Base-by-base conservation (phyloP, 2,888 invertebrate species). In the Platycheirus rosarum region DNA sequence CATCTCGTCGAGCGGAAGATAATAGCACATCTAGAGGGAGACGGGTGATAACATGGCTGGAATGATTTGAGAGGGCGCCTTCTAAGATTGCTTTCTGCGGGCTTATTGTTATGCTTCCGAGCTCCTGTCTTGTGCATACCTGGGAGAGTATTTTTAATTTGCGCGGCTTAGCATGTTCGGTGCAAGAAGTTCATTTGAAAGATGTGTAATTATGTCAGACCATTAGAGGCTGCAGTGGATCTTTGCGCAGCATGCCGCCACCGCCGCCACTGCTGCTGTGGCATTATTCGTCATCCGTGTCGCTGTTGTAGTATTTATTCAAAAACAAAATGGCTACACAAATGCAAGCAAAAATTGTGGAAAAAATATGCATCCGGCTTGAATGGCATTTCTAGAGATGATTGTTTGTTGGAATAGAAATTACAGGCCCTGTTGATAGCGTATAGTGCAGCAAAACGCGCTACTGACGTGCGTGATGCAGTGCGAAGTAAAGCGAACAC, bases 291-390 rank as follows among this genome's bases (percentile, higher is more conserved):
- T 74, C 68, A 68, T 60, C 60, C 57, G 51, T 46, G 23, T 70
- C 44, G 13, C 57, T 53, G n/a, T 14, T 73, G 49, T 62, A 57
- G 74, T 79, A 74, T 69, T 79, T 79, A 79, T 79, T 79, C 69
- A 68, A 63, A 57, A 74, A 69, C 79, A 69, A 74, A 79, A 74
- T 79, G 74, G 74, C 74, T 79, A 69, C 74, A 73, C 63, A 57
- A 73, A 71, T 60, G 77, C 65, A 44, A 57, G 57, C 57, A 65
- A 48, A 46, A 23, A 53, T 26, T 37, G 53, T 13, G 20, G 37
- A 16, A 13, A n/a, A 32, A 42, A 29, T 26, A 13, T 9, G 60
- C 42, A 48, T 37, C 26, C 63, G 29, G 68, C 68, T 48, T 49
- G 69, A 40, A 70, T 70, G 57, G 32, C 74, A 57, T 23, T 57